These are phyloP conservation scores for Leptopilina drosophilae DNA, from an alignment of 2,888 invertebrate species.

Conservation along the genomic window DNA sequence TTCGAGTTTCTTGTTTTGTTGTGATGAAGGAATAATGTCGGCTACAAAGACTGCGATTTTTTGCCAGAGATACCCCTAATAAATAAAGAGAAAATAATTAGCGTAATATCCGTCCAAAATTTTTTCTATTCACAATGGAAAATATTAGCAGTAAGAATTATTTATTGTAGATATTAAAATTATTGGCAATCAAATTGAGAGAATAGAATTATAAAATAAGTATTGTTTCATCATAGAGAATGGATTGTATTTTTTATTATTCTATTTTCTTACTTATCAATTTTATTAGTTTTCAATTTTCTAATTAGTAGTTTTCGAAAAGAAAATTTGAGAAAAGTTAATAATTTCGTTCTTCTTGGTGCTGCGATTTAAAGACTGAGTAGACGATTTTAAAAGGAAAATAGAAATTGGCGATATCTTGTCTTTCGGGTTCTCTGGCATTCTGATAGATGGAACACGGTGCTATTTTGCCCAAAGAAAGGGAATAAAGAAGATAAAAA, in stretches of 20 bases:
- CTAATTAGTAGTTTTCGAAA: no score
- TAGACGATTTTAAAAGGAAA: background rate
- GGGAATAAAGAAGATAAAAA: slow-evolving; percentile 20
- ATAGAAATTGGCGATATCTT: slow-evolving; percentile 13
- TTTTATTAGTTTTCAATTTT: no score
- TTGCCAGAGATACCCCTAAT: slow-evolving; percentile 36
- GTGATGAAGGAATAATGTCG: slow-evolving; percentile 38
- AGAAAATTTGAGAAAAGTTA: no score
- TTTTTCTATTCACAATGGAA: background rate
- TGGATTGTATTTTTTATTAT: no score
- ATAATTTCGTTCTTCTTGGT: slow-evolving; percentile 45
- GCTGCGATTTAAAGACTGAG: slow-evolving; percentile 56
- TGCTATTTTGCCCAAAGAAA: slow-evolving; percentile 65
- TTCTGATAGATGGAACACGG: slow-evolving; percentile 60
- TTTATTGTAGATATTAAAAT: background rate
- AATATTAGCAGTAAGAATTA: slow-evolving; percentile 1
- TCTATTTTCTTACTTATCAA: no score
- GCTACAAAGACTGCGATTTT: slow-evolving; percentile 44
- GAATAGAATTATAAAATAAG: no score
- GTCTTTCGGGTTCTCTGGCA: slow-evolving; percentile 61
- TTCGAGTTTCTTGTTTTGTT: background rate
- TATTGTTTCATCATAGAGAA: no score
- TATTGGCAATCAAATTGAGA: no score
- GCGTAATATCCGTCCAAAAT: slow-evolving; percentile 30
- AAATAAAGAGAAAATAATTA: slow-evolving; percentile 5